Base-by-base conservation (phyloP, 2,113 vertebrate species). In the Carassius carassius region DNA sequence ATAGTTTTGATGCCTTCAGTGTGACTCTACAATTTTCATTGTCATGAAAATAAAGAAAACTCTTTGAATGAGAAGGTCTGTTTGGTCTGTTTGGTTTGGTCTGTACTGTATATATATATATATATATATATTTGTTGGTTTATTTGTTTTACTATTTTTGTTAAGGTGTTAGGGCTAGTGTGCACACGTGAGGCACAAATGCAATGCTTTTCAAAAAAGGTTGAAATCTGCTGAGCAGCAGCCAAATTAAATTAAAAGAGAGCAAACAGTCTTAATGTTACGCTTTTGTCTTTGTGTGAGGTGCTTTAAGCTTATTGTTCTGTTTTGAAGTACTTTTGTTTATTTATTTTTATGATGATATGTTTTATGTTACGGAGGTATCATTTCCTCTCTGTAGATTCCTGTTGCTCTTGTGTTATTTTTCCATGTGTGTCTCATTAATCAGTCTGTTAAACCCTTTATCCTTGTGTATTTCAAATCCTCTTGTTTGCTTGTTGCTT, bases 341-440 rank as follows among this genome's bases (percentile, higher is more conserved):
- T 44, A n/a, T 58, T 6, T 47, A 14, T 51, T 21, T 47, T 23
- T 49, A 49, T 49, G 19, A 58, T 74, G 11, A 74, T 7, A 37
- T 78, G 75, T 58, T 78, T 60, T 41, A 37, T n/a, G n/a, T 78
- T 60, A 32, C 9, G 76, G 19, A 78, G 19, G 76, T 78, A 32
- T 56, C 0, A 35, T 35, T 78, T 60, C 17, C 25, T 54, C 25
- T 35, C 25, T 54, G 49, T 32, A 56, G 17, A 21, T 77, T 77
- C 49, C 12, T 37, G 54, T 78, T 37, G 2, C 19, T 54, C 74
- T 76, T 76, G 25, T 56, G 17, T 11, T 32, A 11, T 58, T 56
- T 60, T 60, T 44, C 75, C 51, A 60, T 21, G 75, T n/a, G 51
- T 14, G 25, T 37, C 51, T 8, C 29, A 37, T 13, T n/a, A 37